Conservation (phyloP, 2,797 vertebrate species). For the Cossypha dichroa region DNA sequence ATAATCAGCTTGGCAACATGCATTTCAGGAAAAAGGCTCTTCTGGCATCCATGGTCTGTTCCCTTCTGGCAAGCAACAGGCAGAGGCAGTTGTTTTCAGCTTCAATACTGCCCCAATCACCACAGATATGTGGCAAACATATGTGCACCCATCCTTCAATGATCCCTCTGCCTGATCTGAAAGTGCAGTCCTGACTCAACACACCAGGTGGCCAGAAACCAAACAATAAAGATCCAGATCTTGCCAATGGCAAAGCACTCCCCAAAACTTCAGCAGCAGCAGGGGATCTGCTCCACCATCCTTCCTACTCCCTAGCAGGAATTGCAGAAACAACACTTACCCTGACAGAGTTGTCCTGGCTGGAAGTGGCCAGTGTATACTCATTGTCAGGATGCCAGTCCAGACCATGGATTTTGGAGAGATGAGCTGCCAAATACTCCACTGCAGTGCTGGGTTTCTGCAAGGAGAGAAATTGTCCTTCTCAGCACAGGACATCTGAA, state of each 20-base stretch:
- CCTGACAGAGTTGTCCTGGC: conserved; percentile 97
- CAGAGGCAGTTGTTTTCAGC: not conserved
- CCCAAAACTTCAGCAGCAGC: not conserved
- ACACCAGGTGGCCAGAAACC: not conserved
- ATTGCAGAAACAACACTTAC: conserved; percentile 71
- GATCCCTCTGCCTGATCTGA: not conserved
- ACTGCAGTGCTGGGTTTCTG: conserved; percentile 94
- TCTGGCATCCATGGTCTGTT: not conserved
- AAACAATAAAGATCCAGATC: not conserved
- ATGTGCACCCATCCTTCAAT: not conserved
- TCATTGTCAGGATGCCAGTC: conserved; percentile 98
- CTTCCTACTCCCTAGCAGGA: not conserved
- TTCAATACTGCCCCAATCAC: not conserved
- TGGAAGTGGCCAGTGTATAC: conserved; percentile 91
- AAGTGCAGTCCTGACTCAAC: not conserved
- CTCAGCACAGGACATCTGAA: not conserved
- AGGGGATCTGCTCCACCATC: not conserved
- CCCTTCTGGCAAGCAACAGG: not conserved
- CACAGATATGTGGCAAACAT: not conserved
- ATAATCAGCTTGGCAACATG: not conserved
- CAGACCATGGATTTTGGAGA: conserved; percentile 96
- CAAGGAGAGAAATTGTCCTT: conserved; percentile 29
- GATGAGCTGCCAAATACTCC: conserved; percentile 94
- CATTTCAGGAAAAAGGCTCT: not conserved
- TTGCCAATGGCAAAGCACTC: not conserved